Conservation (phyloP, 2,797 vertebrate species). For the Pipistrellus pipistrellus region DNA sequence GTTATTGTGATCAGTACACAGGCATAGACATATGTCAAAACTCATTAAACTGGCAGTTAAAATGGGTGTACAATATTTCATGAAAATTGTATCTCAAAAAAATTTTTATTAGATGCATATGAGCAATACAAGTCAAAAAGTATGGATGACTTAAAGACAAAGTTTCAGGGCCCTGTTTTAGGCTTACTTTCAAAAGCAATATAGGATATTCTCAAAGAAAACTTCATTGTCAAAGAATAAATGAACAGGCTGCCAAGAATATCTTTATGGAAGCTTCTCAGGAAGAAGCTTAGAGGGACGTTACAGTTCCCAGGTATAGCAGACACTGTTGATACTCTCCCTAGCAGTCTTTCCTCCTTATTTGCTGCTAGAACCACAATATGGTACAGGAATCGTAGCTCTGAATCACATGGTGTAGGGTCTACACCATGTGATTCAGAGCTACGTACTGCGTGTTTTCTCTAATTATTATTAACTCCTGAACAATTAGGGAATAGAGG, state of each 20-base stretch:
- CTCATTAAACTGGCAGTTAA: slow-evolving; percentile 7
- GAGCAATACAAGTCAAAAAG: slow-evolving; percentile 23
- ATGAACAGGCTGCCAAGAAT: background rate
- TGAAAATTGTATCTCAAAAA: background rate
- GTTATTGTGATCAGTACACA: background rate
- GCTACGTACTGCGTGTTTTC: background rate
- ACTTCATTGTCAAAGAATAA: background rate
- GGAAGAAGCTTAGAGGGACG: background rate
- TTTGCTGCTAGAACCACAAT: background rate
- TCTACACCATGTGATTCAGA: background rate
- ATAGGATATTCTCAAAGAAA: slow-evolving; percentile 36
- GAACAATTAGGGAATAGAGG: background rate
- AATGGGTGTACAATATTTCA: background rate
- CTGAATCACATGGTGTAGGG: too few relatives aligned
- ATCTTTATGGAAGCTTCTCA: background rate
- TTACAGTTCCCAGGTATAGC: background rate
- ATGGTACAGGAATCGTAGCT: slow-evolving; percentile 18
- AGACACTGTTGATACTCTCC: background rate
- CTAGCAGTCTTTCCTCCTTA: background rate
- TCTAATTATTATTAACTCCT: background rate
- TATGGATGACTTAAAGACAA: background rate
- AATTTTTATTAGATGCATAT: background rate
- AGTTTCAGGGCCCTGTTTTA: background rate
- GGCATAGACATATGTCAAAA: background rate
- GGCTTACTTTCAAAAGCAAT: background rate